A percentile compares a stretch with the other conserved stretches of the same genome.
These are phyloP conservation scores for Hyalella azteca DNA, from an alignment of 2,888 invertebrate species.

Conservation along the genomic window DNA sequence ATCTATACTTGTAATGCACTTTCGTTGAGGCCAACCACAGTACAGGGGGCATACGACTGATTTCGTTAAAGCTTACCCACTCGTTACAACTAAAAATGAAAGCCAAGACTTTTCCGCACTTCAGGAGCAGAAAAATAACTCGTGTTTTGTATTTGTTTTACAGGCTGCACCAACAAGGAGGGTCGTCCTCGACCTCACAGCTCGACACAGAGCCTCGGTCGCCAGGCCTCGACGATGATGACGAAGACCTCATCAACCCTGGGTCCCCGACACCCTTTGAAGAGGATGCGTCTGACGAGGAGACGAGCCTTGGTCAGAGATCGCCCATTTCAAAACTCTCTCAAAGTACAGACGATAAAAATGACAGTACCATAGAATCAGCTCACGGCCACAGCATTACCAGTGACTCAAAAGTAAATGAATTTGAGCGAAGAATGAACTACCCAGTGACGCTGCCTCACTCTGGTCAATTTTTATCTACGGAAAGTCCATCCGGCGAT, in stretches of 20 bases:
- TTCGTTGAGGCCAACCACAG: no score
- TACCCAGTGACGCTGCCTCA: not conserved
- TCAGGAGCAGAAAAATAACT: not conserved
- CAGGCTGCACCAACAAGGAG: constrained; percentile 55
- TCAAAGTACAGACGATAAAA: not conserved
- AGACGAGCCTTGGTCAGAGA: constrained; percentile 45
- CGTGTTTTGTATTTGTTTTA: not conserved
- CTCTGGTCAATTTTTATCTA: not conserved
- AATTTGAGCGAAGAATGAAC: not conserved
- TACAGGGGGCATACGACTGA: no score
- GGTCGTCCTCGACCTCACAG: constrained; percentile 43
- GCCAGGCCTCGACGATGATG: constrained; percentile 51
- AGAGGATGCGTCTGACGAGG: constrained; percentile 56
- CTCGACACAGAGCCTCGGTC: constrained; percentile 45
- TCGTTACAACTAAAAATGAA: no score
- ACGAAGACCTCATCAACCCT: constrained; percentile 57
- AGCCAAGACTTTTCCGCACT: no score
- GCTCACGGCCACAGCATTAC: not conserved
- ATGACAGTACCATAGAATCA: not conserved
- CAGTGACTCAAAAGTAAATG: not conserved
- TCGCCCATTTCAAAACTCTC: constrained; percentile 42
- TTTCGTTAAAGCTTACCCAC: no score
- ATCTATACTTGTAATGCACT: no score
- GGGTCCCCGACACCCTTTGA: constrained; percentile 56
- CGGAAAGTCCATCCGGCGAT: not conserved